phyloP scores from a whole-genome alignment of 2,797 vertebrate genomes.

The Danionella dracula region DNA sequence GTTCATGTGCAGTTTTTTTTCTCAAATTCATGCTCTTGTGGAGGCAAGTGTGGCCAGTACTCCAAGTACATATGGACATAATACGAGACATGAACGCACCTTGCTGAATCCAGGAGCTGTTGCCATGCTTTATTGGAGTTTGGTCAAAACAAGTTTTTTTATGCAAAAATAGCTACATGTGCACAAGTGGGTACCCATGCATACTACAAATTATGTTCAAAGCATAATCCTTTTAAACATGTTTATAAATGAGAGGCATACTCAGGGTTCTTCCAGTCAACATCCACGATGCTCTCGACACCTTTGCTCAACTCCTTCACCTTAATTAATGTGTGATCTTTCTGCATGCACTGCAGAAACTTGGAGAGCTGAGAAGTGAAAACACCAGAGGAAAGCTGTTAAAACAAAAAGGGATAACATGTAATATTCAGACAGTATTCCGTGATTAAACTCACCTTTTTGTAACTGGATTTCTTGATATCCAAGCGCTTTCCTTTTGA shows the following conservation, averaged over 20 bases:
- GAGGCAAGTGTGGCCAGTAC: too few relatives aligned
- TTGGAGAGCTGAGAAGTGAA: conserved; percentile 79
- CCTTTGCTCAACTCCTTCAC: conserved; percentile 92
- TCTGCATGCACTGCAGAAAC: conserved; percentile 92
- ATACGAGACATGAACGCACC: too few relatives aligned
- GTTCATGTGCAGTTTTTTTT: too few relatives aligned
- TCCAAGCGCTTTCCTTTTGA: conserved; percentile 82
- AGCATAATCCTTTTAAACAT: too few relatives aligned
- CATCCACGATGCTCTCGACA: conserved; percentile 91
- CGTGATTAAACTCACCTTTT: conserved; percentile 76
- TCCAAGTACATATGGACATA: too few relatives aligned
- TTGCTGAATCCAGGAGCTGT: too few relatives aligned
- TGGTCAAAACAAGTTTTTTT: too few relatives aligned
- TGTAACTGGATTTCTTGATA: conserved; percentile 95
- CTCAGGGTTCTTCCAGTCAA: conserved; percentile 90
- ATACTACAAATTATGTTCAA: too few relatives aligned
- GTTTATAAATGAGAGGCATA: conserved; percentile 54
- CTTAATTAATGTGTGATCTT: conserved; percentile 77
- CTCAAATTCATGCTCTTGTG: too few relatives aligned
- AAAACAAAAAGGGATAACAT: not conserved
- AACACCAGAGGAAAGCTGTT: not conserved
- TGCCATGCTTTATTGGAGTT: too few relatives aligned
- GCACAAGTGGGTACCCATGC: too few relatives aligned
- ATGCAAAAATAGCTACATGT: too few relatives aligned
- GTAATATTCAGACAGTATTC: not conserved